Base-by-base conservation (phyloP, 2,797 vertebrate genomes). In the Pangasius larnaudii region DNA sequence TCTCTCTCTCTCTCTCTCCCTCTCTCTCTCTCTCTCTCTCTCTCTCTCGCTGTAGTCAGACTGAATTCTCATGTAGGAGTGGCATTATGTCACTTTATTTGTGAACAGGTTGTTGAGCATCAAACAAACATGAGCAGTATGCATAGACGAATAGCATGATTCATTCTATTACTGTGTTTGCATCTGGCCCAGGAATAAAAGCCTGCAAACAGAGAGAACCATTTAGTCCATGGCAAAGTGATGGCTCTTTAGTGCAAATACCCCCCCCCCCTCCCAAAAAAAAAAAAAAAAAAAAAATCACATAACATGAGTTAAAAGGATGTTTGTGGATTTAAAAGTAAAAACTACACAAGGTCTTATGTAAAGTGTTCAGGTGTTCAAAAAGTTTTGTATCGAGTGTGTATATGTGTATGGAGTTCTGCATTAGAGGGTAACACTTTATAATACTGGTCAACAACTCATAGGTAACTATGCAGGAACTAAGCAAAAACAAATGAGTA, bases 21-120 rank as follows among this genome's bases (percentile, higher is more conserved):
- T 58, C 67, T 65, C 78, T 69, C 86, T 90, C 56, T 58, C 67
- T 65, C 78, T 69, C 86, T 90, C 56, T 58, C 67, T 65, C 77
- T 85, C 61, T 53, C 67, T 14, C 24, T 49, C 1, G 4, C 63
- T 19, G 13, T 81, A 87, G 69, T 87, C 82, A 87, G 58, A 53
- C 77, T 87, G 75, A 83, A 88, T 88, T 51, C 88, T 84, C 84
- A 81, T 87, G 86, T 85, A 84, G 77, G 88, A 89, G 61, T 89
- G 82, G 82, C 83, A 90, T 90, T 85, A 90, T 89, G 87, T 89
- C 88, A 85, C 53, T 86, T 89, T 88, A 42, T 88, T 89, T 90
- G 56, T 87, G 82, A 86, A 88, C 86, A 65, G 88, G 84, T 79
- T 87, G 85, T 89, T 87, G 82, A 74, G 71, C 79, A 88, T 90